Evolutionary conservation across 2,113 vertebrate species (phyloP).

Genomic region (Geococcyx californianus): DNA sequence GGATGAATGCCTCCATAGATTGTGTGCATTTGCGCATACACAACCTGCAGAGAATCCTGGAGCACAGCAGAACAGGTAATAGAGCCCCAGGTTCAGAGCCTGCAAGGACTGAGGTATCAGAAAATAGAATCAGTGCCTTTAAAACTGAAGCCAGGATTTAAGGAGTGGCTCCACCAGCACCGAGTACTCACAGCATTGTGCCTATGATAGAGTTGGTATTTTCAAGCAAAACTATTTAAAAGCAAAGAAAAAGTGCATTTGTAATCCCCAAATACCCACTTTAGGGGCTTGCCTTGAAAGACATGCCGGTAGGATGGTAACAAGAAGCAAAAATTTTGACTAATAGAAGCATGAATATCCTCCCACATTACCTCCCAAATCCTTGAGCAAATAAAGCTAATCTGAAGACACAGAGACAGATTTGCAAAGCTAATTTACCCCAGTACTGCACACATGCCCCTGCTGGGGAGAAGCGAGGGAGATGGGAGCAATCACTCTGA

Average conservation of each 20-base stretch:
- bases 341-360: slow-evolving; percentile 6
- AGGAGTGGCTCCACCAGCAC: too few species aligned
- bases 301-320: not conserved
- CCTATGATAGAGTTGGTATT: not conserved
- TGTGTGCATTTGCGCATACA: fast-evolving
- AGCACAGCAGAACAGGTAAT: not conserved
- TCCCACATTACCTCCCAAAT: not conserved
- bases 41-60: not conserved
- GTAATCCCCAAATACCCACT: not conserved
- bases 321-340: not conserved
- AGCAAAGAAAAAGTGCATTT: not conserved
- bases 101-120: not conserved
- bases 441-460: fast-evolving
- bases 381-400: slow-evolving; percentile 36
- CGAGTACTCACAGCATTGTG: not conserved
- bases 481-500: not conserved
- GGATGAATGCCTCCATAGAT: not conserved
- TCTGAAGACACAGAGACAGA: not conserved
- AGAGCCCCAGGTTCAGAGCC: not conserved
- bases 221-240: not conserved
- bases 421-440: slow-evolving; percentile 37
- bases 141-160: too few species aligned
- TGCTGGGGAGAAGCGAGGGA: not conserved
- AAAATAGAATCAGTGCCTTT: too few species aligned
- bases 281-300: not conserved